Evolutionary conservation across 2,888 invertebrate species (phyloP).

Genomic region (Pseudanteris insignis): DNA sequence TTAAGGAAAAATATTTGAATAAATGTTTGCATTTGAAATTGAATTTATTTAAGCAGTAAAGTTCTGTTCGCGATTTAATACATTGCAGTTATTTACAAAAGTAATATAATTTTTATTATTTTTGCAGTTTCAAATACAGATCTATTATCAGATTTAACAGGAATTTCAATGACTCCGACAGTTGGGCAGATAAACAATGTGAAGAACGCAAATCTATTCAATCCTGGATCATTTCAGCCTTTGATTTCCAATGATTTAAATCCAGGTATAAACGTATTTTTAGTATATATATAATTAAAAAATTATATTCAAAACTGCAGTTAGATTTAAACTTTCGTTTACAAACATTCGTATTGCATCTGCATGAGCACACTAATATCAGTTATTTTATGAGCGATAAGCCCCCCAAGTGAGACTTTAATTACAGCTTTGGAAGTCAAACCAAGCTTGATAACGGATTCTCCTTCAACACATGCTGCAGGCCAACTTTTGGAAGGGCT

Average conservation of each 20-base stretch:
- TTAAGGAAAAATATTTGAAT: too few species aligned
- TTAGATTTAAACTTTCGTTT: too few species aligned
- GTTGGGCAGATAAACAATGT: constrained; percentile 51
- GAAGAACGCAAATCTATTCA: constrained; percentile 57
- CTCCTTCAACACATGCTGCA: constrained; percentile 45
- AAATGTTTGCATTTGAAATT: too few species aligned
- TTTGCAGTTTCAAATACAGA: constrained; percentile 58
- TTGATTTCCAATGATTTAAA: constrained; percentile 46
- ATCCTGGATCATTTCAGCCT: constrained; percentile 45
- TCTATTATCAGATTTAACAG: constrained; percentile 68
- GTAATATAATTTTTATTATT: too few species aligned
- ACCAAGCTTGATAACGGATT: constrained; percentile 26
- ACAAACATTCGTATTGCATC: constrained; percentile 3
- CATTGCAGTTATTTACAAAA: too few species aligned
- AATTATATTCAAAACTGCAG: too few species aligned
- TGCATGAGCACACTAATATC: constrained; percentile 17
- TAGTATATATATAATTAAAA: too few species aligned
- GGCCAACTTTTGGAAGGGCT: constrained; percentile 61
- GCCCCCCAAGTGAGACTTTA: constrained; percentile 60
- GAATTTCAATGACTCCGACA: constrained; percentile 55
- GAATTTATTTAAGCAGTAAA: too few species aligned
- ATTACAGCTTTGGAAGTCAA: constrained; percentile 55
- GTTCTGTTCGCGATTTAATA: too few species aligned
- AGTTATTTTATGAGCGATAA: constrained; percentile 50
- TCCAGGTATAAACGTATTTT: too few species aligned